These are phyloP conservation scores for Mamestra configurata DNA, from an alignment of 1,140 invertebrate species.

Conservation along the genomic window DNA sequence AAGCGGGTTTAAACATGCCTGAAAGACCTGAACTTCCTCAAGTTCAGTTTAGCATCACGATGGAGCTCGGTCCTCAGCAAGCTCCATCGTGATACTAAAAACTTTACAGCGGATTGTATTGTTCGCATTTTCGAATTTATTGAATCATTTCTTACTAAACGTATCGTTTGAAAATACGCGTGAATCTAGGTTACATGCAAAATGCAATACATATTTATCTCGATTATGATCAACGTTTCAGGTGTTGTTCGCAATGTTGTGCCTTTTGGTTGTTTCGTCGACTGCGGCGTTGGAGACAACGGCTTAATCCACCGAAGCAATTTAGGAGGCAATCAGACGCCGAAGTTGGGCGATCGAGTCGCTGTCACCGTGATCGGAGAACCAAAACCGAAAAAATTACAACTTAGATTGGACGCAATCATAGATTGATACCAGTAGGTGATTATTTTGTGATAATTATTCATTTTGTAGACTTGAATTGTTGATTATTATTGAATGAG, in stretches of 20 bases:
- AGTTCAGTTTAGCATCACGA: no score
- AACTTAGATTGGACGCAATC: conserved; percentile 77
- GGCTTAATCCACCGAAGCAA: conserved; percentile 93
- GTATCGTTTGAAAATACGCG: no score
- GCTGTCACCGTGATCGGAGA: conserved; percentile 78
- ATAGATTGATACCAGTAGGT: conserved; percentile 65
- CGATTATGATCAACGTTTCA: conserved; percentile 76
- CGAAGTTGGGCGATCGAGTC: conserved; percentile 92
- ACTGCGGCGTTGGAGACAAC: conserved; percentile 93
- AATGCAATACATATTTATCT: neutral
- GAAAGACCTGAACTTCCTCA: no score
- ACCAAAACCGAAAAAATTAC: conserved; percentile 78
- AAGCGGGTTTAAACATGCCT: no score
- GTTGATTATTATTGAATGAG: conserved; percentile 19
- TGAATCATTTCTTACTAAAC: no score
- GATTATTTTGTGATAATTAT: neutral
- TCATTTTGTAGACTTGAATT: neutral
- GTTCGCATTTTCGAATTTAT: no score
- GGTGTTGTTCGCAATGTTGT: conserved; percentile 94
- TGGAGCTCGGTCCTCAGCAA: no score
- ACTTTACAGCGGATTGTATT: no score
- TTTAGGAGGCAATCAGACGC: conserved; percentile 87
- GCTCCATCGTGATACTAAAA: no score
- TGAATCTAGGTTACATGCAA: no score
- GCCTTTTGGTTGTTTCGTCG: conserved; percentile 96